Conservation (phyloP, 2,797 vertebrate species). For the Danionella dracula region DNA sequence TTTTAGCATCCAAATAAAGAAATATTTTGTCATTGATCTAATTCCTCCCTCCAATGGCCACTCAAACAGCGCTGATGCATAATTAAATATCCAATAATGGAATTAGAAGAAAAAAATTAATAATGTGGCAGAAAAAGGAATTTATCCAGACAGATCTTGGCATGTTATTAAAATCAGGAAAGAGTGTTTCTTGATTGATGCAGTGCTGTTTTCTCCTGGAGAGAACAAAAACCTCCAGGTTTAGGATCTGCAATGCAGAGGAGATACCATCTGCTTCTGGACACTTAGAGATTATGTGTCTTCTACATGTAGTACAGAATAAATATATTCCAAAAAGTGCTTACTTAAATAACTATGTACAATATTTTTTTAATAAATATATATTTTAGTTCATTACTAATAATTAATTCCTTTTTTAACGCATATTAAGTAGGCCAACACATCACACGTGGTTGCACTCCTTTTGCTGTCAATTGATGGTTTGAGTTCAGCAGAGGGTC, state of each 20-base stretch:
- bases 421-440: no score
- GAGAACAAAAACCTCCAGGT: conserved; percentile 24
- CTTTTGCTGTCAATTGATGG: no score
- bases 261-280: background rate
- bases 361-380: no score
- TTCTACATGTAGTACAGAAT: no score
- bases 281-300: no score
- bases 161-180: conserved; percentile 4
- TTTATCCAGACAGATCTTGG: background rate
- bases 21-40: background rate
- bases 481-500: no score
- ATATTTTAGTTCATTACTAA: no score
- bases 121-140: conserved; percentile 10
- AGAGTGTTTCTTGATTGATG: conserved; percentile 21
- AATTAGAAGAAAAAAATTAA: conserved; percentile 32
- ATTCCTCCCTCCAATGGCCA: conserved; percentile 8
- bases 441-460: no score
- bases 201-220: conserved; percentile 23
- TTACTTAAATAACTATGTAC: no score
- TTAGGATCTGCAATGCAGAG: conserved; percentile 36
- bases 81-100: conserved; percentile 10
- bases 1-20: conserved; percentile 18
- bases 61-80: conserved; percentile 7
- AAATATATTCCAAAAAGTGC: no score
- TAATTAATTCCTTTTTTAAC: no score